phyloP scores from a whole-genome alignment of 1,140 invertebrate species.

The Pollicipes pollicipes region DNA sequence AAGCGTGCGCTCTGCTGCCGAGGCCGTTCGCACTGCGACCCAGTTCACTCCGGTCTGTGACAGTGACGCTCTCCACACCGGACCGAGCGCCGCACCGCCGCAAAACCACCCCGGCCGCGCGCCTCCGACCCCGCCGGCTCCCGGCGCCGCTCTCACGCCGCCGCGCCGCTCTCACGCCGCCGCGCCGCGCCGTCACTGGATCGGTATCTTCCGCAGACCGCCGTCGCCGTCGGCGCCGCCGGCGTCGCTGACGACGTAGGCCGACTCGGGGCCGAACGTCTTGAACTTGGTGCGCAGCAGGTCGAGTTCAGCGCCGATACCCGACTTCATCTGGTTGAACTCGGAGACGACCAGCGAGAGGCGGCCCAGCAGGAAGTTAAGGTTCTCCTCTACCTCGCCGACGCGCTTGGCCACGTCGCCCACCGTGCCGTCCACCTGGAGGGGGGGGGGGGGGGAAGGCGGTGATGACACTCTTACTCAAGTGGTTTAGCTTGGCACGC shows the following conservation, averaged over 20 bases:
- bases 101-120: too few relatives aligned
- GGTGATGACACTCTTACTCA: too few relatives aligned
- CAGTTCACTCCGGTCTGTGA: neutral
- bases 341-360: slow-evolving; percentile 64
- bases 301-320: slow-evolving; percentile 16
- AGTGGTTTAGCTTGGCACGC: too few relatives aligned
- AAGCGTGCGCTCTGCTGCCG: neutral
- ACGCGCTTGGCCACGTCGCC: slow-evolving; percentile 51
- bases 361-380: slow-evolving; percentile 64
- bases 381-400: slow-evolving; percentile 58
- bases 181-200: neutral
- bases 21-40: neutral
- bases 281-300: slow-evolving; percentile 10
- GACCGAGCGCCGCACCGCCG: neutral
- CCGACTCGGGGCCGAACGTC: neutral
- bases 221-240: neutral
- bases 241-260: neutral
- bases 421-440: slow-evolving; percentile 18
- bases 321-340: slow-evolving; percentile 58
- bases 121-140: too few relatives aligned
- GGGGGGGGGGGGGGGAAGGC: too few relatives aligned
- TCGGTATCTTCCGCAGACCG: neutral
- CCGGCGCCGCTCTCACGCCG: neutral
- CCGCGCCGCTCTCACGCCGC: too few relatives aligned
- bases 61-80: neutral